Conservation (phyloP, 2,888 invertebrate species). For the Candidula unifasciata region DNA sequence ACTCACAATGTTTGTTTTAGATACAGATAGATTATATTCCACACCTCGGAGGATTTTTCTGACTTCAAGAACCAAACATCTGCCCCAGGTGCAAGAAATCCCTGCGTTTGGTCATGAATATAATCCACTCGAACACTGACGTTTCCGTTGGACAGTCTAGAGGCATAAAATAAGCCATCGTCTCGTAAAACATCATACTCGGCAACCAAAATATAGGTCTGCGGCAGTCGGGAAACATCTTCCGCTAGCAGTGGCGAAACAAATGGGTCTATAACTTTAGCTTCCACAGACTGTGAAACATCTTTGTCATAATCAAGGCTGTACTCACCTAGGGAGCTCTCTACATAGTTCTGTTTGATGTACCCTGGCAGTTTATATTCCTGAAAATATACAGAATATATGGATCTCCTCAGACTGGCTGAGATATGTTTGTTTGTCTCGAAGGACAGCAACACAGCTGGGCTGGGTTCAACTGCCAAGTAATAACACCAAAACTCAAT, state of each 20-base stretch:
- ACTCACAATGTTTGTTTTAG: neutral
- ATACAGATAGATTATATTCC: constrained; percentile 26
- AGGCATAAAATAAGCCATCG: constrained; percentile 41
- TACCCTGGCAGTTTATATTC: constrained; percentile 6
- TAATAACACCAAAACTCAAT: constrained; percentile 41
- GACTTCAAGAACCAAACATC: neutral
- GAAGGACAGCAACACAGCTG: neutral
- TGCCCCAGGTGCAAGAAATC: constrained; percentile 5
- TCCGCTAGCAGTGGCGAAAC: constrained; percentile 43
- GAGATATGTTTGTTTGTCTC: constrained; percentile 23
- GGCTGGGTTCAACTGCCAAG: constrained; percentile 16
- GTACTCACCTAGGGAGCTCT: neutral
- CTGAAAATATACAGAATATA: constrained; percentile 19
- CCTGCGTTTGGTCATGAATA: constrained; percentile 18
- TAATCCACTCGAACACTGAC: constrained; percentile 19
- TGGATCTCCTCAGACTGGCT: constrained; percentile 15
- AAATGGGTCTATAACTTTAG: constrained; percentile 35
- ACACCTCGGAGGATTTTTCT: neutral
- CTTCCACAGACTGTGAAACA: constrained; percentile 13
- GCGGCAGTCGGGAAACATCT: constrained; percentile 28
- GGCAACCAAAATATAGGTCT: constrained; percentile 8
- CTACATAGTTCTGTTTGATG: constrained; percentile 1
- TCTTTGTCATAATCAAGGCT: neutral
- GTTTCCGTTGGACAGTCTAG: neutral
- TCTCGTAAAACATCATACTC: constrained; percentile 45